Percentiles rank a stretch among this genome's conserved stretches.
Conservation (phyloP, 2,113 vertebrate species). For the Mormyrus lacerda region DNA sequence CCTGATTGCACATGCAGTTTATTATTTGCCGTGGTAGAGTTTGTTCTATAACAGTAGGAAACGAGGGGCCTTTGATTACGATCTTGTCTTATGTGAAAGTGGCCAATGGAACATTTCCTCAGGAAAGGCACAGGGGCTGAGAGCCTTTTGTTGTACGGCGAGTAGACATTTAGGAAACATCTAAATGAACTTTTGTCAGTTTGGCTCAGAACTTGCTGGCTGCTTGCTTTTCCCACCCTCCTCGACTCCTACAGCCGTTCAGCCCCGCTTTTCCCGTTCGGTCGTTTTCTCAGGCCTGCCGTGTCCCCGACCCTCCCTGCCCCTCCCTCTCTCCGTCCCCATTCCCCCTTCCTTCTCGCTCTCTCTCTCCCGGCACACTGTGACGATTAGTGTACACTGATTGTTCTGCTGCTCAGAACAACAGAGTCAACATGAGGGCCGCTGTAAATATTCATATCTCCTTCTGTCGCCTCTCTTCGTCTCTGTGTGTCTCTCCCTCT, state of each 20-base stretch:
- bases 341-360: not conserved
- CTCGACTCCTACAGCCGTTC: not conserved
- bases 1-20: not conserved
- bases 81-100: not conserved
- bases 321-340: not conserved
- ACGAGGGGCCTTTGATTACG: not conserved
- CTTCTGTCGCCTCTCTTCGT: slow-evolving; percentile 22
- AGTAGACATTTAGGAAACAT: not conserved
- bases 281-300: not conserved
- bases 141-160: not conserved
- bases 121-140: not conserved
- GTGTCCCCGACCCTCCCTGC: not conserved
- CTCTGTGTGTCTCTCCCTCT: slow-evolving; percentile 23
- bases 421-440: slow-evolving; percentile 13
- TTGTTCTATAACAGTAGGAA: not conserved
- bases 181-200: not conserved
- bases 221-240: slow-evolving; percentile 8
- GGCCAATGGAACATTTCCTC: not conserved
- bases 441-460: slow-evolving; percentile 25
- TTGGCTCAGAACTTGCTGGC: not conserved
- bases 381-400: slow-evolving; percentile 30
- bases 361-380: slow-evolving; percentile 24
- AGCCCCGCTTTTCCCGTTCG: not conserved
- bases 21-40: not conserved
- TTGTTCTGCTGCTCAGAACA: slow-evolving; percentile 25